Percentiles rank a stretch among this genome's conserved stretches.
phyloP scores from a whole-genome alignment of 2,888 invertebrate genomes.

The Eristalis intricaria region DNA sequence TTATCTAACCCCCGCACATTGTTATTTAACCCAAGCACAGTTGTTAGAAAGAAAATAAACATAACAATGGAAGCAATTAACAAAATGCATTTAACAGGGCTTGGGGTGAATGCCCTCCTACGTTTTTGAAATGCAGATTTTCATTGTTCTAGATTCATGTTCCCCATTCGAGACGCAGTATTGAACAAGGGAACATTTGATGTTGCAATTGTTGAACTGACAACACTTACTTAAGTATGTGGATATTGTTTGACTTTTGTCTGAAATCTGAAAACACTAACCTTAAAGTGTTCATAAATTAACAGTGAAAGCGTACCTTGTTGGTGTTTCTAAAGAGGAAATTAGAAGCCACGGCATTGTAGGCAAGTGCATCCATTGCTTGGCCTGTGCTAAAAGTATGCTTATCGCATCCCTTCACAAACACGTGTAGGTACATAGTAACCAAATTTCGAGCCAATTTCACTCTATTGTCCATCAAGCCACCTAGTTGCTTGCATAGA shows the following conservation, averaged over 20 bases:
- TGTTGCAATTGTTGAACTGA: constrained; percentile 5
- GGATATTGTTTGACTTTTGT: background rate
- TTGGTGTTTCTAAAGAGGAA: background rate
- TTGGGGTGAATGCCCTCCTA: constrained; percentile 47
- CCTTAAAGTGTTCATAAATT: background rate
- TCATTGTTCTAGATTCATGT: constrained; percentile 54
- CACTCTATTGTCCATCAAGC: too few species aligned
- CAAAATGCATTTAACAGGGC: constrained; percentile 49
- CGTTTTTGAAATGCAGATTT: constrained; percentile 40
- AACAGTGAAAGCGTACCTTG: background rate
- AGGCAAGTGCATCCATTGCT: too few species aligned
- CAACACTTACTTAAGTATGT: background rate
- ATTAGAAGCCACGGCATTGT: too few species aligned
- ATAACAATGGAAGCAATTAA: constrained; percentile 65
- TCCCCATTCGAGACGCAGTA: background rate
- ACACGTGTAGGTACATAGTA: too few species aligned
- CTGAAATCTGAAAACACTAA: background rate
- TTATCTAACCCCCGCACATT: constrained; percentile 60
- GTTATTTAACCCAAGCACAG: constrained; percentile 9
- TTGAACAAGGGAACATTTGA: constrained; percentile 9
- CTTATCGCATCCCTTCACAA: too few species aligned
- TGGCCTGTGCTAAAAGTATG: too few species aligned
- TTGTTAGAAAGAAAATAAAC: constrained; percentile 63
- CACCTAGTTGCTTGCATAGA: too few species aligned
- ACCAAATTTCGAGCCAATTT: too few species aligned